phyloP scores from a whole-genome alignment of 1,140 invertebrate genomes.

The Polypedilum pembai region DNA sequence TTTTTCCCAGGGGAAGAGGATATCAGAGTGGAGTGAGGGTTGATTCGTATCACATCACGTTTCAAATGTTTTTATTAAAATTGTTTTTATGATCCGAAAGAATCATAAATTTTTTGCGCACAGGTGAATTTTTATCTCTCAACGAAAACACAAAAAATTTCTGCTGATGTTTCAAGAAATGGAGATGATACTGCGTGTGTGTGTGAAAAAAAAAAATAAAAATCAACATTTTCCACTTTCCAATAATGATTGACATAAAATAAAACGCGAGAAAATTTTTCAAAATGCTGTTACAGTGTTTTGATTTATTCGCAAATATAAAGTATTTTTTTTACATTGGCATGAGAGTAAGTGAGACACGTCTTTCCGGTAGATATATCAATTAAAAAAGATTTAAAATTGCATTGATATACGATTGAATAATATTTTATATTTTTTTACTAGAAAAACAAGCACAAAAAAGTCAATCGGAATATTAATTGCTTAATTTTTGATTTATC shows the following conservation, averaged over 20 bases:
- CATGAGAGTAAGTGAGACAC: too few species aligned
- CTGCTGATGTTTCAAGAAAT: not conserved
- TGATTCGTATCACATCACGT: constrained; percentile 19
- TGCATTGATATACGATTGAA: too few species aligned
- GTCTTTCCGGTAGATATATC: too few species aligned
- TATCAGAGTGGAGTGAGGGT: not conserved
- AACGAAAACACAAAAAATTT: not conserved
- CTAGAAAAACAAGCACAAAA: too few species aligned
- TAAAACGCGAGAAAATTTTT: not conserved
- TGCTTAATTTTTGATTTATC: not conserved
- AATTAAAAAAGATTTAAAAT: too few species aligned
- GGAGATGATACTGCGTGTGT: not conserved
- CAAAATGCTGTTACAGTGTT: not conserved
- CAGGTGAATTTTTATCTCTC: constrained; percentile 23
- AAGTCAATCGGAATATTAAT: not conserved
- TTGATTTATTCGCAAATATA: not conserved
- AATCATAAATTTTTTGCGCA: constrained; percentile 17
- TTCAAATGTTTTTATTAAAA: constrained; percentile 21
- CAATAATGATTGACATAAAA: constrained; percentile 27
- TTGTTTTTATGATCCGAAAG: constrained; percentile 16
- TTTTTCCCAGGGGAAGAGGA: too few species aligned
- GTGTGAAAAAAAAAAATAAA: not conserved
- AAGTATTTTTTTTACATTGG: too few species aligned
- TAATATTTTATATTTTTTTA: too few species aligned
- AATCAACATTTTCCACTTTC: constrained; percentile 18